Base-by-base conservation (phyloP, 1,140 invertebrate species). In the Tigriopus japonicus region DNA sequence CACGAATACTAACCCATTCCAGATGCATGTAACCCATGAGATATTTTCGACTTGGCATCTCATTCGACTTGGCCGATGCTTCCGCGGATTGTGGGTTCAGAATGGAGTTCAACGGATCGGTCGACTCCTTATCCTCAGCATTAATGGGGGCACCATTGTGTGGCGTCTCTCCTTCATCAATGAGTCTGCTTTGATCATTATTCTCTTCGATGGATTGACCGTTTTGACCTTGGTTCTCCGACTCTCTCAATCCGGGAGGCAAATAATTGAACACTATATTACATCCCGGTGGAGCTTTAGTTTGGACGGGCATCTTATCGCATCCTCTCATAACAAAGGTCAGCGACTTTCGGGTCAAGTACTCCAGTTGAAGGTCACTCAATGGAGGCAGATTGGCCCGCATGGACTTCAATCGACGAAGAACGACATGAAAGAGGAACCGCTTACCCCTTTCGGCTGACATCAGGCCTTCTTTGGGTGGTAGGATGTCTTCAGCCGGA, bases 231-330 rank as follows among this genome's bases (percentile, higher is more conserved):
- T 35, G 28, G 9, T 35, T 35, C 28, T 58, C 55, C 6, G 41
- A 17, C 40, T 58, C 55, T 24, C 55, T 23, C 14, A 58, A 41
- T 15, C 55, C 55, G 12, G 55, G 55, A n/a, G 55, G 55, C 21
- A 58, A 42, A n/a, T 58, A 58, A 19, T 58, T 58, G 21, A 58
- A 58, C 5, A 42, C 17, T 5, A 58, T 42, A 42, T 42, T 58
- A 24, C 24, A 55, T 5, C 40, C 40, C n/a, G 17, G 12, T 43
- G 55, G 41, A 14, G 55, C 41, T 58, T 40, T 42, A 21, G 52
- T n/a, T 24, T 19, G 52, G 6, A 21, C 15, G 14, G 52, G 24
- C n/a, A 17, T 17, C 24, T 54, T 54, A 24, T 24, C 24, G 24
- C 15, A 24, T 3, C 55, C 55, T 42, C 40, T 58, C 55, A 58